A percentile compares a stretch with the other conserved stretches of the same genome.
Conservation (phyloP, 2,797 vertebrate species). For the Trichosurus vulpecula region DNA sequence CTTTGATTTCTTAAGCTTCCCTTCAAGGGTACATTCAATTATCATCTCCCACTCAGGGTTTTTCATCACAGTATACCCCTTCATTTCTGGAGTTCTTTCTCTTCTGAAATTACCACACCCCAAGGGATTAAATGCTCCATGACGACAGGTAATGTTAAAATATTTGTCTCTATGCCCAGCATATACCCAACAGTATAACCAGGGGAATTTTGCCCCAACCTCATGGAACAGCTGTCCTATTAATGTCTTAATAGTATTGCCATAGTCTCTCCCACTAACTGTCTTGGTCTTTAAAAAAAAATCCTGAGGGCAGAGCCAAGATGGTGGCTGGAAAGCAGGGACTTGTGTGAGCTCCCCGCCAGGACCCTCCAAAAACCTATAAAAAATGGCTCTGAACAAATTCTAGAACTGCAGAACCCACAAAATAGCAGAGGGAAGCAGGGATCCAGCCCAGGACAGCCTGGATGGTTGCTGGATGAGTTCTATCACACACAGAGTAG, state of each 20-base stretch:
- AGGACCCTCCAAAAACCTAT: too few species aligned
- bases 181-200: neutral
- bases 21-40: neutral
- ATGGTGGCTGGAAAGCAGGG: too few species aligned
- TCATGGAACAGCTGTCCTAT: neutral
- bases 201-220: neutral
- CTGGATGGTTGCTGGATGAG: too few species aligned
- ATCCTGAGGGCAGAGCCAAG: too few species aligned
- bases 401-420: too few species aligned
- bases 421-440: too few species aligned
- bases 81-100: neutral
- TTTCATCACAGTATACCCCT: neutral
- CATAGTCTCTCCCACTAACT: neutral
- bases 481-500: too few species aligned
- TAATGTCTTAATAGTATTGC: neutral
- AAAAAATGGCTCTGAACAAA: too few species aligned
- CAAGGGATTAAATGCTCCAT: neutral
- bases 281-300: neutral
- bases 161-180: neutral
- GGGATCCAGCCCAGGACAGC: too few species aligned
- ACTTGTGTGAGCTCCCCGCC: too few species aligned
- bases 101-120: neutral
- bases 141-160: neutral
- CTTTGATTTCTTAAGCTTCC: neutral
- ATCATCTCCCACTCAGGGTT: neutral